Percentiles rank a stretch among this genome's conserved stretches.
phyloP scores from a whole-genome alignment of 2,888 invertebrate genomes.

The Cotesia congregata region DNA sequence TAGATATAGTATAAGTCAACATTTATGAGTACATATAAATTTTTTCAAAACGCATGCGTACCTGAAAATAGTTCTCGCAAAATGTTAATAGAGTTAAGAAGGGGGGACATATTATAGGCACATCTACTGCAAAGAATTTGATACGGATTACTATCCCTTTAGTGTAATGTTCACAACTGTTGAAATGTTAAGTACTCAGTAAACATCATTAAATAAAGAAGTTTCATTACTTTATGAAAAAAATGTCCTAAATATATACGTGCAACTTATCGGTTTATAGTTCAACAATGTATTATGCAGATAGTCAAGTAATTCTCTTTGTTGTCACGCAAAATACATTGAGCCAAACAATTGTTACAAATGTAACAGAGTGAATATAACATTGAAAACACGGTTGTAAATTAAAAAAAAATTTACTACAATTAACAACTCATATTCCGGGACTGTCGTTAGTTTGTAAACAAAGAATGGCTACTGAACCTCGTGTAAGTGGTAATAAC shows the following conservation, averaged over 20 bases:
- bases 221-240: not conserved
- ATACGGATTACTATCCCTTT: too few species aligned
- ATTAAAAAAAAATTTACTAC: not conserved
- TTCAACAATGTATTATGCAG: slow-evolving; percentile 50
- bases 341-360: slow-evolving; percentile 10
- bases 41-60: too few species aligned
- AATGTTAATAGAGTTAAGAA: too few species aligned
- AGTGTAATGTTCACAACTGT: too few species aligned
- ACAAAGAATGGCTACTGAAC: slow-evolving; percentile 65
- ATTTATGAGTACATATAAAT: too few species aligned
- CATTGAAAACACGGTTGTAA: not conserved
- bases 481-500: slow-evolving; percentile 60
- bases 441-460: slow-evolving; percentile 45
- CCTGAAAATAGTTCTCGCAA: too few species aligned
- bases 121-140: too few species aligned
- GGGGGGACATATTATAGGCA: too few species aligned
- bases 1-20: too few species aligned
- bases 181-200: not conserved
- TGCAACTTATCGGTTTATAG: slow-evolving; percentile 42
- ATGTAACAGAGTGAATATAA: slow-evolving; percentile 16
- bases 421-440: not conserved
- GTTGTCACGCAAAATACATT: slow-evolving; percentile 8
- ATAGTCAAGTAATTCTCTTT: slow-evolving; percentile 34
- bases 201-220: not conserved
- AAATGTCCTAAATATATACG: not conserved